Percentiles rank a stretch among this genome's conserved stretches.
Conservation (phyloP, 2,797 vertebrate genomes). For the Sebastolobus altivelis region DNA sequence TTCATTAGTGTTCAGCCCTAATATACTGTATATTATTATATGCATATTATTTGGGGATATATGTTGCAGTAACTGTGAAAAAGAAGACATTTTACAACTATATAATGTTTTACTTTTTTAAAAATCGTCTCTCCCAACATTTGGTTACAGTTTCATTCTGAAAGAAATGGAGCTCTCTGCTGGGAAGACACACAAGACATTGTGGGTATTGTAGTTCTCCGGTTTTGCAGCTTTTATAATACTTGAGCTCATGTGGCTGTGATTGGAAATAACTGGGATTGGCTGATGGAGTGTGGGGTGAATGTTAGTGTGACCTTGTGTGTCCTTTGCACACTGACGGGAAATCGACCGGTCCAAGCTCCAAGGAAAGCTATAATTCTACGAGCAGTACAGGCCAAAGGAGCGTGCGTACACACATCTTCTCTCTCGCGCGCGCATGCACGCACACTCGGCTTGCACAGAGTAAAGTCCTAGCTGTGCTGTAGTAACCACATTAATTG, state of each 20-base stretch:
- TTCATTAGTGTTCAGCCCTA: too few relatives aligned
- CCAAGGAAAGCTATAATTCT: slow-evolving; percentile 83
- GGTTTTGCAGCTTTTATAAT: slow-evolving; percentile 42
- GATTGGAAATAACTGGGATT: slow-evolving; percentile 69
- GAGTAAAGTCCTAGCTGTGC: slow-evolving; percentile 57
- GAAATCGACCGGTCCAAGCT: slow-evolving; percentile 72
- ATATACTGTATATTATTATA: background rate
- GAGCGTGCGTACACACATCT: slow-evolving; percentile 52
- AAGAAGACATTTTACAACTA: background rate
- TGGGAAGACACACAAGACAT: slow-evolving; percentile 22
- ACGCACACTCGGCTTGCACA: slow-evolving; percentile 33
- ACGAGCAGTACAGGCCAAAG: slow-evolving; percentile 66
- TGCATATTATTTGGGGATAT: background rate
- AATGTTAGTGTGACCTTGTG: slow-evolving; percentile 75
- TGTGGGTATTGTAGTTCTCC: slow-evolving; percentile 61
- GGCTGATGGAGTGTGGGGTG: slow-evolving; percentile 76
- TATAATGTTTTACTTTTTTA: background rate
- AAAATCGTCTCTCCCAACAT: slow-evolving; percentile 1
- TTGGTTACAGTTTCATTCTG: slow-evolving; percentile 33
- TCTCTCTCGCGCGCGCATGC: background rate
- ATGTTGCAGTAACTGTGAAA: slow-evolving; percentile 8
- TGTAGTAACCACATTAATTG: slow-evolving; percentile 82
- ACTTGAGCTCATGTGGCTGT: slow-evolving; percentile 56
- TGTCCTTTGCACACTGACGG: slow-evolving; percentile 78
- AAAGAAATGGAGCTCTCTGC: slow-evolving; percentile 23